Conservation (phyloP, 2,113 vertebrate species). For the Syrmaticus mikado region DNA sequence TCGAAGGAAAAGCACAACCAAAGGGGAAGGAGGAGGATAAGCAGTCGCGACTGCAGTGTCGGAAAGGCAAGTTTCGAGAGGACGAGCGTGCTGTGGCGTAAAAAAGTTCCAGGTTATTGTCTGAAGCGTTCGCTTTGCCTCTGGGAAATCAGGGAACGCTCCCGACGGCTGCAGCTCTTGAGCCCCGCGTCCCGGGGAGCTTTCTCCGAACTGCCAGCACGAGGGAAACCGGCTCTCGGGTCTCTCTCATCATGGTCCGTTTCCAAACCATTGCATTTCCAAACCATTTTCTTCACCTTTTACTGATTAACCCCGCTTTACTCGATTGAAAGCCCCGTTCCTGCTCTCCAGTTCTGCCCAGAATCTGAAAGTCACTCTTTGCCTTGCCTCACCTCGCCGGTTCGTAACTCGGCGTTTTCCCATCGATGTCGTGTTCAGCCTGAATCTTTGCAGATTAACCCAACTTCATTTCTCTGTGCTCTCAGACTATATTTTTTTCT, state of each 20-base stretch:
- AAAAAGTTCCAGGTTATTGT: neutral
- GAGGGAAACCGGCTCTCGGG: neutral
- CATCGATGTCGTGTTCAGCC: neutral
- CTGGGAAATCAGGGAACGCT: neutral
- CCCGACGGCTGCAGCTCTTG: neutral
- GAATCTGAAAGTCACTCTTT: neutral
- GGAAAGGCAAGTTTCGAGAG: neutral
- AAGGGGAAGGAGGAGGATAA: neutral
- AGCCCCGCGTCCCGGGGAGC: neutral
- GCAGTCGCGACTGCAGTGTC: neutral
- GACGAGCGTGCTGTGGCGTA: accelerated
- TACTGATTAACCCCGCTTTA: neutral
- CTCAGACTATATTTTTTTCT: neutral
- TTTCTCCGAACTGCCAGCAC: accelerated
- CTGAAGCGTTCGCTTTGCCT: neutral
- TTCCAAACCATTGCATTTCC: neutral
- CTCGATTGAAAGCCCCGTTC: neutral
- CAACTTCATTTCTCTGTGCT: neutral
- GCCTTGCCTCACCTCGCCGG: neutral
- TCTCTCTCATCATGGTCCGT: neutral
- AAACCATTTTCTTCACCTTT: neutral
- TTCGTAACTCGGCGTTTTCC: neutral
- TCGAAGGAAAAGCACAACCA: neutral
- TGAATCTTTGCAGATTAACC: neutral
- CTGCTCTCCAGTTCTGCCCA: neutral